phyloP scores from a whole-genome alignment of 2,888 invertebrate species.

The Drosophila koepferae region DNA sequence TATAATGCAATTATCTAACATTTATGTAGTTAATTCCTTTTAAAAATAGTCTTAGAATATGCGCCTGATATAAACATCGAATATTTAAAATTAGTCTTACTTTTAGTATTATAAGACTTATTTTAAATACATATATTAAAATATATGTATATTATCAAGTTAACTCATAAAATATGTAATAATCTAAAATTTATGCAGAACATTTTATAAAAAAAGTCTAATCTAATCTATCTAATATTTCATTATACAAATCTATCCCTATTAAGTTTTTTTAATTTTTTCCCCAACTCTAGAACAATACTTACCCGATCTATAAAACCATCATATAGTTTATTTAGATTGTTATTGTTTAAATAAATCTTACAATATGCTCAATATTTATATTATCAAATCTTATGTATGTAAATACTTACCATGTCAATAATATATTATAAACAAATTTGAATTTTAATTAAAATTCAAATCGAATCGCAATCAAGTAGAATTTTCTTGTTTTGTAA shows the following conservation, averaged over 20 bases:
- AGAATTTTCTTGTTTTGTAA: slow-evolving; percentile 28
- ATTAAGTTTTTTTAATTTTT: not conserved
- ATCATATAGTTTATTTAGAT: not conserved
- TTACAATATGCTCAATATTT: not conserved
- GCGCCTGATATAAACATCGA: too few species aligned
- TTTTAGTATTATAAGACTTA: too few species aligned
- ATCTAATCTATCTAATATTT: too few species aligned
- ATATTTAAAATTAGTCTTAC: too few species aligned
- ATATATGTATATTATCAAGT: too few species aligned
- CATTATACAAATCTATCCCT: too few species aligned
- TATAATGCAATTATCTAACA: too few species aligned
- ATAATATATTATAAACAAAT: not conserved
- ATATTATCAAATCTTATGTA: not conserved
- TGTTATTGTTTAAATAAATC: not conserved
- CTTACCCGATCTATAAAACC: slow-evolving; percentile 3
- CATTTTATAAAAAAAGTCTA: not conserved
- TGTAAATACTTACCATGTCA: not conserved
- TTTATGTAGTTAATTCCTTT: too few species aligned
- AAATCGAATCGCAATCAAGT: slow-evolving; percentile 3
- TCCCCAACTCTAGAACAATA: not conserved
- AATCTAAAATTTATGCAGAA: not conserved
- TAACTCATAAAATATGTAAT: too few species aligned
- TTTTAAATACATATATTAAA: too few species aligned
- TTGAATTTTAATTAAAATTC: not conserved
- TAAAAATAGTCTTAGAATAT: too few species aligned